Base-by-base conservation (phyloP, 2,113 vertebrate species). In the Myotis brandtii region DNA sequence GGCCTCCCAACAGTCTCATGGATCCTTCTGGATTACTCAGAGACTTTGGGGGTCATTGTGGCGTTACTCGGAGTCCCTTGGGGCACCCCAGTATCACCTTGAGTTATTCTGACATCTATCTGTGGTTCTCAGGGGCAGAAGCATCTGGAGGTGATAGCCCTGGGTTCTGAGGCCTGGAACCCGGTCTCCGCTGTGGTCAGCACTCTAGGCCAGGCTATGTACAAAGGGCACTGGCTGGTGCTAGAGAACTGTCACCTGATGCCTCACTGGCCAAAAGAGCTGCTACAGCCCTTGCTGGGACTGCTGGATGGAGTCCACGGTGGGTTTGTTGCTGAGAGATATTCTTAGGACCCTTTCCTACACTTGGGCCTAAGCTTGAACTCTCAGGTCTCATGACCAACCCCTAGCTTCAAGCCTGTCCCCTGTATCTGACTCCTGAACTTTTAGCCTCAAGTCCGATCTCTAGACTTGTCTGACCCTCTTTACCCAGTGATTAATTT, bases 141-240 rank as follows among this genome's bases (percentile, higher is more conserved):
- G 43, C 69, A 95, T 75, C n/a, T 95, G 56, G 87, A 98, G 93
- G 95, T 98, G 89, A 91, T 98, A 43, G 96, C 97, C 48, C 72
- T 98, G 52, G 98, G 98, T 17, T 96, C 96, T 43, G 81, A 96
- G 87, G 90, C 89, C 46, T 96, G 97, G 32, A 95, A 97, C 23
- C 94, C 98, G 0, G 9, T 95, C 59, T 79, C 67, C 0, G 48
- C 0, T 1, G 80, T 97, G 80, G 56, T 95, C 62, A 70, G 69
- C 40, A 81, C 72, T 18, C 82, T 98, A 25, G 23, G 1, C 12
- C 82, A 70, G 52, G 98, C 98, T 72, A 97, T 97, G 83, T 86
- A 73, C 5, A 96, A 98, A 1, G 99, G 99, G 17, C 97, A 98
- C 81, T 99, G 99, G 99, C 85, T 99, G 89, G 98, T 99, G 75